Evolutionary conservation across 2,888 invertebrate species (phyloP).

Genomic region (Metallyticus violacea): DNA sequence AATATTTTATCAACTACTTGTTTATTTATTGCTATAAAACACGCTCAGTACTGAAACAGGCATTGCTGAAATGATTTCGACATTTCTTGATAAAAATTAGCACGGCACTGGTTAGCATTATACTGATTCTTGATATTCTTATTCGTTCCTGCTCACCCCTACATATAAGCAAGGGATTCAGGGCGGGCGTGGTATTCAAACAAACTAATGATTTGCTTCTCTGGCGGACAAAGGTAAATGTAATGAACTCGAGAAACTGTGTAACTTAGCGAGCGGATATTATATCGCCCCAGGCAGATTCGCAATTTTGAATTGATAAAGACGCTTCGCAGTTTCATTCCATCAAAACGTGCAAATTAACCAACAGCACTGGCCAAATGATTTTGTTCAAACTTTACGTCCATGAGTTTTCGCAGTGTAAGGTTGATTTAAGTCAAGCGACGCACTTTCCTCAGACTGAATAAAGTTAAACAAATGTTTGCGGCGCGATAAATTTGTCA

Average conservation of each 20-base stretch:
- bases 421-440: neutral
- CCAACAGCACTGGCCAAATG: neutral
- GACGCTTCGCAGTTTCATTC: neutral
- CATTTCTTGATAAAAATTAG: too few relatives aligned
- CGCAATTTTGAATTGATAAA: neutral
- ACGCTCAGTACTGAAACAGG: too few relatives aligned
- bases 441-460: too few relatives aligned
- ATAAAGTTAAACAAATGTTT: neutral
- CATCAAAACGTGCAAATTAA: neutral
- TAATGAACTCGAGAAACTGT: neutral
- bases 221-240: neutral
- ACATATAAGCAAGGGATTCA: neutral
- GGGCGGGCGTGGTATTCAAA: neutral
- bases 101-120: neutral
- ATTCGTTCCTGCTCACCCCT: too few relatives aligned
- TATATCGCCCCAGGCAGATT: neutral
- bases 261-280: neutral
- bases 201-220: neutral
- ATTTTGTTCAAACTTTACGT: neutral
- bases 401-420: neutral
- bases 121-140: neutral
- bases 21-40: too few relatives aligned
- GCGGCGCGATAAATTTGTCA: neutral
- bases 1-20: too few relatives aligned
- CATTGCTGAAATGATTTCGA: too few relatives aligned